phyloP scores from a whole-genome alignment of 2,888 invertebrate genomes.

The Hyles lineata region DNA sequence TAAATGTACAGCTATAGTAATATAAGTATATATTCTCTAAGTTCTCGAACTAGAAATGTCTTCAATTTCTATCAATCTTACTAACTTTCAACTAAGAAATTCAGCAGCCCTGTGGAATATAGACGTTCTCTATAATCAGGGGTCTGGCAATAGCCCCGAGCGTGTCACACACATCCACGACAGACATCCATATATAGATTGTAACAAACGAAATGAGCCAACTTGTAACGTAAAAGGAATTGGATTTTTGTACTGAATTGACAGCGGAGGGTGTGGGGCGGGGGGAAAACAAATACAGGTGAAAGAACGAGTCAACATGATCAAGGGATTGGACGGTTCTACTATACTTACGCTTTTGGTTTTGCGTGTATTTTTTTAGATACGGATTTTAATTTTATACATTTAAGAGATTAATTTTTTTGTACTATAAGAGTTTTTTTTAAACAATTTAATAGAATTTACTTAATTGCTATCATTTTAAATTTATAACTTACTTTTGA shows the following conservation, averaged over 20 bases:
- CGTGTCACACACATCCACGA: constrained; percentile 62
- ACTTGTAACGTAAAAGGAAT: constrained; percentile 77
- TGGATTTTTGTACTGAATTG: constrained; percentile 79
- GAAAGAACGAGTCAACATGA: constrained; percentile 63
- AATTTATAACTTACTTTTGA: too few species aligned
- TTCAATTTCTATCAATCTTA: not conserved
- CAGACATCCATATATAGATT: constrained; percentile 67
- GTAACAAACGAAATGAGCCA: constrained; percentile 72
- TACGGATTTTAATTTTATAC: too few species aligned
- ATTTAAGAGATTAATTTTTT: too few species aligned
- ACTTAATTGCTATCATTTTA: too few species aligned
- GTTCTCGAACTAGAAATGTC: too few species aligned
- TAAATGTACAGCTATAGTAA: too few species aligned
- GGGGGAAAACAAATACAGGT: constrained; percentile 62
- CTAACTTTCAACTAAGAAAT: not conserved
- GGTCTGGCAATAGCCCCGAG: constrained; percentile 57
- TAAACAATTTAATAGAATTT: too few species aligned
- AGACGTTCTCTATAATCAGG: constrained; percentile 55
- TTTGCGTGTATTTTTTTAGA: not conserved
- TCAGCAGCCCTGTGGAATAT: constrained; percentile 12
- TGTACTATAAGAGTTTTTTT: too few species aligned
- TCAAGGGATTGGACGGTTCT: constrained; percentile 44
- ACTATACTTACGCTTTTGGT: not conserved
- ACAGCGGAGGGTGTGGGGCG: constrained; percentile 48
- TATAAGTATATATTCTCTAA: too few species aligned